Evolutionary conservation across 2,797 vertebrate species (phyloP).

Genomic region (Tarsius wallacei): DNA sequence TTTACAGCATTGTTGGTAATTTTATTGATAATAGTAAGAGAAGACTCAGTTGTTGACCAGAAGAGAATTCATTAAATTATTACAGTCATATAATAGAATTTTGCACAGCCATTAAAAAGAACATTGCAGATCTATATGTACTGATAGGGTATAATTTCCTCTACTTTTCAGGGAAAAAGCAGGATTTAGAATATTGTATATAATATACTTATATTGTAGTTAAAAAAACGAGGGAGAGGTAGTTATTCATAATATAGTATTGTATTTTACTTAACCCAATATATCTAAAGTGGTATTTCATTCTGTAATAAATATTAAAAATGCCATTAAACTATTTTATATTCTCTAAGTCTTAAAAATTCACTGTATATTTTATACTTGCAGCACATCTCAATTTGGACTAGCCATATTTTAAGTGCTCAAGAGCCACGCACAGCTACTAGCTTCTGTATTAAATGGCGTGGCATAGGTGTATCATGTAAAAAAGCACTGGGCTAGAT

Average conservation of each 20-base stretch:
- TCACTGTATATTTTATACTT: conserved; percentile 7
- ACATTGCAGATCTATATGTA: not conserved
- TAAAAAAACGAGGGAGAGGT: conserved; percentile 6
- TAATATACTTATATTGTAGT: conserved; percentile 41
- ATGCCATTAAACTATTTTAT: not conserved
- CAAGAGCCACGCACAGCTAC: not conserved
- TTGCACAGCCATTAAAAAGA: conserved; percentile 24
- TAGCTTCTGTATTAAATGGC: not conserved
- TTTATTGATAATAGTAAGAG: not conserved
- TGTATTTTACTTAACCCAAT: conserved; percentile 53
- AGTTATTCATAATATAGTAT: not conserved
- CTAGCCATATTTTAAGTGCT: conserved; percentile 34
- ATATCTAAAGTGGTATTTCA: conserved; percentile 37
- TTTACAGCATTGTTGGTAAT: not conserved
- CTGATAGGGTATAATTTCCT: conserved; percentile 8
- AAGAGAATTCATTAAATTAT: conserved; percentile 35
- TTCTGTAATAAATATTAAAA: conserved; percentile 47
- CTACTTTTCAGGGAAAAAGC: not conserved
- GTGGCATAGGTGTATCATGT: not conserved
- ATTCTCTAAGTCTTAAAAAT: conserved; percentile 46
- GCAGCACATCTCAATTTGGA: not conserved
- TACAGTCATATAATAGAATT: conserved; percentile 36
- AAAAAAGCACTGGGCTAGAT: not conserved
- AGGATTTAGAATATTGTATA: conserved; percentile 11
- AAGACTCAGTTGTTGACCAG: conserved; percentile 49